Conservation (phyloP, 2,797 vertebrate genomes). For the Epinephelus coioides region DNA sequence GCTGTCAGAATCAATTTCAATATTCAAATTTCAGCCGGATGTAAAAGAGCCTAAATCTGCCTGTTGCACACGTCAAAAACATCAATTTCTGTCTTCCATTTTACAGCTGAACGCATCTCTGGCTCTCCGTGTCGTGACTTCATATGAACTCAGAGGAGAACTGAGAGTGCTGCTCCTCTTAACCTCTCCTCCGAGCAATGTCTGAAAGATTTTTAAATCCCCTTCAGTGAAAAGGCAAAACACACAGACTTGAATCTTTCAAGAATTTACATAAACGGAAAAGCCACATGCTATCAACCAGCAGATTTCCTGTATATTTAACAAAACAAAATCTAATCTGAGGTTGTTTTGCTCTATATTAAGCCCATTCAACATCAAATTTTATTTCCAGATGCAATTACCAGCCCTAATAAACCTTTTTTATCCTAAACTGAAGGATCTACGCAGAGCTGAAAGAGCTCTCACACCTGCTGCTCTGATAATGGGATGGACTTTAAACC, state of each 20-base stretch:
- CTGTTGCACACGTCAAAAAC: constrained; percentile 26
- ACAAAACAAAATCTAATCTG: neutral
- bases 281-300: neutral
- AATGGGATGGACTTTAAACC: constrained; percentile 60
- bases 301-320: neutral
- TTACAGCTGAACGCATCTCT: constrained; percentile 8
- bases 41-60: constrained; percentile 15
- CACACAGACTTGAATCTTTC: neutral
- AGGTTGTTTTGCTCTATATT: neutral
- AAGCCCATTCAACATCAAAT: neutral
- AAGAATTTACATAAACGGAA: neutral
- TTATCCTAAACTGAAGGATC: constrained; percentile 23
- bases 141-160: constrained; percentile 1
- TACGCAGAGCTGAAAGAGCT: constrained; percentile 6
- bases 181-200: neutral
- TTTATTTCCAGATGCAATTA: neutral
- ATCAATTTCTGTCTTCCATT: neutral
- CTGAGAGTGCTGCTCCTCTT: neutral
- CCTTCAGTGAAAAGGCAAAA: neutral
- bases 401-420: neutral
- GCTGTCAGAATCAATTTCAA: constrained; percentile 11
- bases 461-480: constrained; percentile 54
- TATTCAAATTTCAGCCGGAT: constrained; percentile 6
- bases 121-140: constrained; percentile 4
- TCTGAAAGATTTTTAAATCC: neutral